Evolutionary conservation across 2,888 invertebrate genomes (phyloP), one percentile per base, ranked within the genome.

Genomic region (Agonopterix subpropinquella): DNA sequence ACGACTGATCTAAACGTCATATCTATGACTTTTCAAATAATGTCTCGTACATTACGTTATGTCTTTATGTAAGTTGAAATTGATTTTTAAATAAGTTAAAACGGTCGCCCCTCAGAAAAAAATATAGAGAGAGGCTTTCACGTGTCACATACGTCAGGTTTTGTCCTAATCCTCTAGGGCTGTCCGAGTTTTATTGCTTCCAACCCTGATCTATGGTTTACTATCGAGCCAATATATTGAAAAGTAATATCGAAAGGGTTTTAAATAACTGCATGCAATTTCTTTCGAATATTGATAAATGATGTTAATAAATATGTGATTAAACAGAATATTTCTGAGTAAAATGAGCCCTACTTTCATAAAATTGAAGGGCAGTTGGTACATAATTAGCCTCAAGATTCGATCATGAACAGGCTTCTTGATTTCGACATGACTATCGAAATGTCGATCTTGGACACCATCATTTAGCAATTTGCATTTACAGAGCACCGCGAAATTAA

Each of bases 111-210:
- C 73, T 70, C 64, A 18, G 51, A 54, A 61, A 69, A 77, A 77
- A 77, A 67, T 73, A 78, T 70, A 65, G 74, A 73, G 74, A 73
- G 73, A 81, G 79, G 80, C 80, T 84, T 81, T 73, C 68, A 70
- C 66, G 61, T 75, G 85, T 83, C 87, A 78, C 87, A 85, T 87
- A 77, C 70, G 79, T 86, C 85, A 85, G 81, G 77, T 80, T 84
- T 84, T 81, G 76, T 69, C 73, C 76, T 84, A 84, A 87, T 85
- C 84, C 84, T 73, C 68, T 64, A 58, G 81, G 85, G 82, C 78
- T 75, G 68, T 76, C 71, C 80, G 73, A 80, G 81, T 85, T 83
- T 87, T 87, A 87, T 87, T 87, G 79, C 81, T 61, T 73, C 76
- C 73, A 70, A 70, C 74, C 77, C 78, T 86, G 85, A 86, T 82